Conservation (phyloP, 2,888 invertebrate genomes). For the Agonopterix heracliana region DNA sequence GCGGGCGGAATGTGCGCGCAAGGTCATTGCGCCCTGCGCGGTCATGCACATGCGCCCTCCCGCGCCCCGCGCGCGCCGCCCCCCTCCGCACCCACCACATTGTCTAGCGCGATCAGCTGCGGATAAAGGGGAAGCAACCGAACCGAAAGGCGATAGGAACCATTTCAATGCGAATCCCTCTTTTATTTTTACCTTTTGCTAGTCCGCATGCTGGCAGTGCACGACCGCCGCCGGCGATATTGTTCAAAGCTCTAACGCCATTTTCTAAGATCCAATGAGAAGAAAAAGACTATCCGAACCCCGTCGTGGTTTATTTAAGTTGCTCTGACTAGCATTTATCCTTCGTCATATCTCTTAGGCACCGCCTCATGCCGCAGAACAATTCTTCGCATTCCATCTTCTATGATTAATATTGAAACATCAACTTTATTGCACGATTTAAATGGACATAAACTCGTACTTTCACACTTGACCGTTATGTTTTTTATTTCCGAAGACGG, state of each 20-base stretch:
- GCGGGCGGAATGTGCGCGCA: conserved; percentile 68
- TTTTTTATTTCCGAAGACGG: conserved; percentile 15
- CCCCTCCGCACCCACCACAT: conserved; percentile 53
- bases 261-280: conserved; percentile 47
- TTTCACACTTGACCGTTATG: conserved; percentile 29
- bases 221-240: conserved; percentile 58
- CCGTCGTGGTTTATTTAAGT: conserved; percentile 55
- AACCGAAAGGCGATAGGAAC: conserved; percentile 58
- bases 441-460: conserved; percentile 8
- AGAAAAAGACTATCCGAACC: conserved; percentile 46
- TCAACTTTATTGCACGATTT: conserved; percentile 7
- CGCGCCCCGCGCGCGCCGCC: conserved; percentile 23
- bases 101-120: conserved; percentile 67
- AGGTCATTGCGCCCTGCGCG: conserved; percentile 76
- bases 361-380: conserved; percentile 14
- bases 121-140: conserved; percentile 66
- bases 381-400: conserved; percentile 17
- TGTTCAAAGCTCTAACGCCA: conserved; percentile 56
- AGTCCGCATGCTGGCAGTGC: conserved; percentile 30
- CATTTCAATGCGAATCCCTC: conserved; percentile 62
- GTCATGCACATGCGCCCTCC: conserved; percentile 61
- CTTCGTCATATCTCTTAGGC: conserved; percentile 33
- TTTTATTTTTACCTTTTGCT: conserved; percentile 52
- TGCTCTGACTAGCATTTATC: conserved; percentile 49
- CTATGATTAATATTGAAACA: conserved; percentile 23